Base-by-base conservation (phyloP, 2,888 invertebrate genomes). In the Meta bourneti region DNA sequence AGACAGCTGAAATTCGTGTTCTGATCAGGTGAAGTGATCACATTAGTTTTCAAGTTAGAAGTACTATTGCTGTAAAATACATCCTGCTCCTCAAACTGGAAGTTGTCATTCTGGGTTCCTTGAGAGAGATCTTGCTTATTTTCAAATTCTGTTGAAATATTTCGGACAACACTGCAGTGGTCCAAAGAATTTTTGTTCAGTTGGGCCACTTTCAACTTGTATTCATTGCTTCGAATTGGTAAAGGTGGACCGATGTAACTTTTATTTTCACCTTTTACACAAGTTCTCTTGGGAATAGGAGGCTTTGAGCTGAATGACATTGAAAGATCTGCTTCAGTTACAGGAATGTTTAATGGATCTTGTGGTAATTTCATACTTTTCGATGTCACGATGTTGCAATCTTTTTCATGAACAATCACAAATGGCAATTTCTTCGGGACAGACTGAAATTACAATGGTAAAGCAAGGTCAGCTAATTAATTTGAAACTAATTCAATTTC, bases 1-100 rank as follows among this genome's bases (percentile, higher is more conserved):
- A 80, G 80, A 54, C 85, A 90, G 74, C 81, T 90, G 48, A 90
- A 86, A 49, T 90, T 86, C 7, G 86, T 90, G 54, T 90, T 90
- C 81, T 81, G 90, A 69, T 85, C 90, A 16, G 84, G 72, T 48
- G 90, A 78, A 71, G 54, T 71, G 13, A 79, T 34, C 61, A 54
- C 72, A 69, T 51, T 84, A 54, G 72, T 7, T 80, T 80, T 88
- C 6, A 51, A n/a, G 69, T 82, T 69, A 49, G 49, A 69, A 71
- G 69, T 51, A 75, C 20, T 52, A 19, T 69, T 86, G 51, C 49
- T 71, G 20, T 86, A 79, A 78, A 86, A 89, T 34, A 83, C 83
- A 34, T 83, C 78, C 8, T 78, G 75, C 16, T 89, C 89, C 51
- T 89, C 89, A 82, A 77, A 74, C 49, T 83, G 78, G 71, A 20